phyloP scores from a whole-genome alignment of 2,888 invertebrate genomes.

The Ophonus ardosiacus region DNA sequence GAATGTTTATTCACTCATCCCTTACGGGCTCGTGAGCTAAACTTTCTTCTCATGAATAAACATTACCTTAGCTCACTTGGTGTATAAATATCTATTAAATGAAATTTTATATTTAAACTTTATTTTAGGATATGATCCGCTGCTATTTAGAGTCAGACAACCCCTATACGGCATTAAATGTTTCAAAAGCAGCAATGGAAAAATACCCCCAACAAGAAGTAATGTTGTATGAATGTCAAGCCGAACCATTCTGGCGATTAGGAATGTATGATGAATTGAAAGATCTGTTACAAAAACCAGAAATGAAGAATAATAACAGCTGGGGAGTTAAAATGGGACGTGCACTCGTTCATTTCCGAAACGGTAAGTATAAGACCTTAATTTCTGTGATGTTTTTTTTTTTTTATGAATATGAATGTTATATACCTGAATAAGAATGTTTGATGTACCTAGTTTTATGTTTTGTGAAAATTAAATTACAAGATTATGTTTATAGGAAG shows the following conservation, averaged over 20 bases:
- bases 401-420: too few relatives aligned
- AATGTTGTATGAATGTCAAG: slow-evolving; percentile 82
- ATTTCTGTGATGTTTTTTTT: too few relatives aligned
- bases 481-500: slow-evolving; percentile 67
- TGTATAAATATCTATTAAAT: not conserved
- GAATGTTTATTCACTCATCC: too few relatives aligned
- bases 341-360: slow-evolving; percentile 81
- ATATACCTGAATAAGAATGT: too few relatives aligned
- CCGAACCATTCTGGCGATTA: slow-evolving; percentile 93
- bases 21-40: too few relatives aligned
- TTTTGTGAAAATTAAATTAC: too few relatives aligned
- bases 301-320: slow-evolving; percentile 75
- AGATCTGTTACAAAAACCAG: slow-evolving; percentile 78
- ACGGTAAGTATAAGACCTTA: slow-evolving; percentile 66
- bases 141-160: slow-evolving; percentile 93
- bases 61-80: too few relatives aligned
- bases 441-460: too few relatives aligned
- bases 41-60: too few relatives aligned
- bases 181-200: slow-evolving; percentile 84
- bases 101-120: slow-evolving; percentile 49
- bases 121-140: slow-evolving; percentile 86
- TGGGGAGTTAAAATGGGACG: slow-evolving; percentile 89
- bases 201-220: slow-evolving; percentile 79
- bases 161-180: slow-evolving; percentile 88
- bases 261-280: slow-evolving; percentile 90